Conservation (phyloP, 1,140 invertebrate genomes). For the Cepaea nemoralis region DNA sequence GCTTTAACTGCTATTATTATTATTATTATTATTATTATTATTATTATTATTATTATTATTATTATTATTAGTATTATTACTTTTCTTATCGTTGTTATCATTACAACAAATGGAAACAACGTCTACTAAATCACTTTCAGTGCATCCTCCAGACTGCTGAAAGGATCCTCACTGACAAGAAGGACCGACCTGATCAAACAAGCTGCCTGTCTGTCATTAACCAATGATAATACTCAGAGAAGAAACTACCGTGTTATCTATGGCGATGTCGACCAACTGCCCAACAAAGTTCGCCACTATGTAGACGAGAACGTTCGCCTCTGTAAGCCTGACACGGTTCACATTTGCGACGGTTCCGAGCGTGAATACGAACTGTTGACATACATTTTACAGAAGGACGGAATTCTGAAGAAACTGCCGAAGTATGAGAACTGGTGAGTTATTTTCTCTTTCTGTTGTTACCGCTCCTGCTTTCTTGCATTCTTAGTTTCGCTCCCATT, state of each 20-base stretch:
- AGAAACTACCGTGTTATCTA: conserved; percentile 56
- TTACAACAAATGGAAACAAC: too few relatives aligned
- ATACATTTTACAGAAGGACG: conserved; percentile 72
- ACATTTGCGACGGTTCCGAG: conserved; percentile 93
- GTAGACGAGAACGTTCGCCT: conserved; percentile 73
- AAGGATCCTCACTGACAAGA: background rate
- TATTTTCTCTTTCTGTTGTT: background rate
- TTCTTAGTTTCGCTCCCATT: too few relatives aligned
- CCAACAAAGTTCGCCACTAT: conserved; percentile 62
- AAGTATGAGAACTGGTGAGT: conserved; percentile 96
- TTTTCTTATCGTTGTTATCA: too few relatives aligned
- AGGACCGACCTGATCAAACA: background rate
- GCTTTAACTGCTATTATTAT: too few relatives aligned
- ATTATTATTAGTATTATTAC: too few relatives aligned
- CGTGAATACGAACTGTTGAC: conserved; percentile 81
- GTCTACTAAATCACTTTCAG: too few relatives aligned
- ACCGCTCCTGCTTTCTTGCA: too few relatives aligned
- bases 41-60: too few relatives aligned
- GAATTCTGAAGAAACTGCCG: conserved; percentile 80
- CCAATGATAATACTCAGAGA: conserved; percentile 12
- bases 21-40: too few relatives aligned
- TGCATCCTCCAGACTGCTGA: conserved; percentile 1
- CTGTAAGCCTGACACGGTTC: conserved; percentile 87
- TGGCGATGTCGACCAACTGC: conserved; percentile 61
- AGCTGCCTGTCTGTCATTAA: background rate